Evolutionary conservation across 2,888 invertebrate species (phyloP), one percentile per base, ranked within the genome.

Genomic region (Megastigmus dorsalis): DNA sequence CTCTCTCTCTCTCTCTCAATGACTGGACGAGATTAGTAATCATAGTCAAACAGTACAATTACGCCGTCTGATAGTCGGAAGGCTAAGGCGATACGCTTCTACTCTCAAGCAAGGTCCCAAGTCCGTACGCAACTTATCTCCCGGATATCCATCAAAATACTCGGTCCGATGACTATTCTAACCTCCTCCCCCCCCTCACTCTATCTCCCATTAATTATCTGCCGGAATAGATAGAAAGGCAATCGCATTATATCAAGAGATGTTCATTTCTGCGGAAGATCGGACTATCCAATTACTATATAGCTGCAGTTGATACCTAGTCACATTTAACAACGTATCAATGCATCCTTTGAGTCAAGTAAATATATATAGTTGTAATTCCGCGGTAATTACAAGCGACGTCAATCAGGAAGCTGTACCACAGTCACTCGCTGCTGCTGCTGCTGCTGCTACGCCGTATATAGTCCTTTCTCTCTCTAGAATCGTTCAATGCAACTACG

Each of bases 341-440:
- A 59, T 59, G 41, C 41, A 41, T 52, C 63, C 50, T 63, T 63
- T 63, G 63, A 63, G 33, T 15, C 9, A 9, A 9, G 15, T 63
- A 50, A 36, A 63, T 63, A 63, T 50, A n/a, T n/a, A n/a, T n/a
- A n/a, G n/a, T n/a, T n/a, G n/a, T n/a, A 50, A 52, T 63, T 63
- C 38, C 50, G 15, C n/a, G 50, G n/a, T 26, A 33, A 6, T 26
- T 18, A 15, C 55, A 36, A 10, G 20, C 55, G 55, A 55, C 36
- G 20, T 36, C 36, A 54, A 30, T 54, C 28, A 30, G 30, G 30
- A 7, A 45, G 10, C 45, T 45, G 20, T 45, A 20, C 28, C 30
- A 15, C 3, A 13, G 26, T 15, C 26, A 1, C 55, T 33, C n/a
- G 18, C 26, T 26, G 2, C 15, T 15, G n/a, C n/a, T 3, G 10